These are phyloP conservation scores for Alca torda DNA, from an alignment of 2,797 vertebrate species.

Conservation along the genomic window DNA sequence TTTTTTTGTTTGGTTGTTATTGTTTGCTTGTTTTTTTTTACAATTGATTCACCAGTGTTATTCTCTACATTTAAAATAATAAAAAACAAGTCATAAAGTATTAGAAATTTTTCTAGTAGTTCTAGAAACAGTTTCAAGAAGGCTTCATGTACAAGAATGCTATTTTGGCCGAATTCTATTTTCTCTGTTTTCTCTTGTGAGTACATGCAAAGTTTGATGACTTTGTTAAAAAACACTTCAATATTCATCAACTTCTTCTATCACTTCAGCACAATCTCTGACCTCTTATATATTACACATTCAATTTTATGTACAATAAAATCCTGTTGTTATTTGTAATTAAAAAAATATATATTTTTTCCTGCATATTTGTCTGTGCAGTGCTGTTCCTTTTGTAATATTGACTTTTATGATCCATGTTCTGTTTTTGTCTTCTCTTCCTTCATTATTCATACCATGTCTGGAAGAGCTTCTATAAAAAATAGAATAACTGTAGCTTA, in stretches of 20 bases:
- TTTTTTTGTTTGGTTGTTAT: not conserved
- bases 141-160: rapidly evolving
- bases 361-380: not conserved
- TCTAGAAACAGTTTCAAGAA: not conserved
- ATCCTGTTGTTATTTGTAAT: not conserved
- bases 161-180: not conserved
- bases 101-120: not conserved
- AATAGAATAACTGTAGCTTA: not conserved
- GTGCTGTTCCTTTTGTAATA: not conserved
- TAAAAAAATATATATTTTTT: not conserved
- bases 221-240: not conserved
- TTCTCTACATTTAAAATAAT: not conserved
- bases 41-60: not conserved
- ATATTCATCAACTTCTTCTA: not conserved
- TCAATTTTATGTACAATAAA: not conserved
- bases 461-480: not conserved
- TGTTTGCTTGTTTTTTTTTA: not conserved
- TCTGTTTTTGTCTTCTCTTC: not conserved
- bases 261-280: not conserved
- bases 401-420: not conserved
- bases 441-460: not conserved
- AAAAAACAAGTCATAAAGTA: not conserved
- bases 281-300: not conserved
- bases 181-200: not conserved
- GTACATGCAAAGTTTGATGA: not conserved